phyloP scores from a whole-genome alignment of 2,888 invertebrate species.

The Laothoe populi region DNA sequence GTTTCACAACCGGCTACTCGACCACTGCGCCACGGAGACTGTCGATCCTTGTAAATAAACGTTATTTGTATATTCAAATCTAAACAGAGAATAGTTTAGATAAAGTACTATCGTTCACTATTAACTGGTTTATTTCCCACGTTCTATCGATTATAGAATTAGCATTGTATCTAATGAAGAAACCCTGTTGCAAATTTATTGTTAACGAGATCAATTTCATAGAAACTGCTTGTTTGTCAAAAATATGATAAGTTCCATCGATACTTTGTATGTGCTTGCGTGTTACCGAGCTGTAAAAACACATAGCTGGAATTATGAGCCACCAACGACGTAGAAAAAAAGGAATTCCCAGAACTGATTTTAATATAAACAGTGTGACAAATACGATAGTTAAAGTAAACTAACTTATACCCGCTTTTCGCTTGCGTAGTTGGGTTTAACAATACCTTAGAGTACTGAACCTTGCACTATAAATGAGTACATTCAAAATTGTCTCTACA shows the following conservation, averaged over 20 bases:
- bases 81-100: not conserved
- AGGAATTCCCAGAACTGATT: not conserved
- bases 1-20: too few relatives aligned
- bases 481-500: too few relatives aligned
- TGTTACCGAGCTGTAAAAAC: conserved; percentile 15
- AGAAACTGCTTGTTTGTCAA: conserved; percentile 4
- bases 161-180: not conserved
- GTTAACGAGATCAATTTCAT: not conserved
- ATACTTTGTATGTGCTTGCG: conserved; percentile 9
- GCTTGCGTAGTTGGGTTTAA: too few relatives aligned
- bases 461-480: too few relatives aligned
- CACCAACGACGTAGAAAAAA: not conserved
- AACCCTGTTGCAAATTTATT: not conserved
- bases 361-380: not conserved
- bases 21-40: too few relatives aligned
- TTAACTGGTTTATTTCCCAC: conserved; percentile 6
- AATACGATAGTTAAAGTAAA: not conserved
- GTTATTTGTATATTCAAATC: too few relatives aligned
- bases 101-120: not conserved
- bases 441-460: too few relatives aligned
- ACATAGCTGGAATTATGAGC: not conserved
- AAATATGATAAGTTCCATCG: not conserved
- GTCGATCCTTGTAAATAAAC: too few relatives aligned
- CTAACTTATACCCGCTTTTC: too few relatives aligned
- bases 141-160: not conserved